phyloP scores from a whole-genome alignment of 2,797 vertebrate genomes.

The Mormyrus proboscirostris region DNA sequence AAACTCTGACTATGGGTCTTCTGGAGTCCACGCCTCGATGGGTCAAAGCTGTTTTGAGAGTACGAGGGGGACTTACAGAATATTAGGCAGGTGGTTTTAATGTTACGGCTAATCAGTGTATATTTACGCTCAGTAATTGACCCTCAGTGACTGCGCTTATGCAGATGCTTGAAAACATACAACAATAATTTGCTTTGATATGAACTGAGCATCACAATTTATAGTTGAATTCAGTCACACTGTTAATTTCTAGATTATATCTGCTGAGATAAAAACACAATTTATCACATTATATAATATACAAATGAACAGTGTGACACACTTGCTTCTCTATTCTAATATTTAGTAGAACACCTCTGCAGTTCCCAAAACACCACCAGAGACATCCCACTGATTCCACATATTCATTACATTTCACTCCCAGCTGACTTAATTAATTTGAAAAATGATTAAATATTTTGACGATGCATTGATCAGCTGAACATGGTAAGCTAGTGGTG shows the following conservation, averaged over 20 bases:
- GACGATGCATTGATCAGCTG: not conserved
- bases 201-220: not conserved
- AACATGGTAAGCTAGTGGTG: not conserved
- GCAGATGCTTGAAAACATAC: not conserved
- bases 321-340: not conserved
- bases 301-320: not conserved
- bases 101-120: not conserved
- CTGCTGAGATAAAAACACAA: not conserved
- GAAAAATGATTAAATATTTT: not conserved
- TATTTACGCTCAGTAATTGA: not conserved
- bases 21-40: not conserved
- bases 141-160: not conserved
- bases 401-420: not conserved
- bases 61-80: not conserved
- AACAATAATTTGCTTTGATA: not conserved
- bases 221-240: not conserved
- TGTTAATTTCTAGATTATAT: not conserved
- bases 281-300: not conserved
- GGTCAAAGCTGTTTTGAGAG: not conserved
- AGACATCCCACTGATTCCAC: not conserved
- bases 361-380: not conserved
- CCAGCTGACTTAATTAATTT: not conserved
- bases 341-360: not conserved
- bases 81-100: not conserved
- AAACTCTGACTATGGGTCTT: not conserved